Evolutionary conservation across 2,797 vertebrate genomes (phyloP), one percentile per base, ranked within the genome.

Genomic region (Etheostoma perlongum): DNA sequence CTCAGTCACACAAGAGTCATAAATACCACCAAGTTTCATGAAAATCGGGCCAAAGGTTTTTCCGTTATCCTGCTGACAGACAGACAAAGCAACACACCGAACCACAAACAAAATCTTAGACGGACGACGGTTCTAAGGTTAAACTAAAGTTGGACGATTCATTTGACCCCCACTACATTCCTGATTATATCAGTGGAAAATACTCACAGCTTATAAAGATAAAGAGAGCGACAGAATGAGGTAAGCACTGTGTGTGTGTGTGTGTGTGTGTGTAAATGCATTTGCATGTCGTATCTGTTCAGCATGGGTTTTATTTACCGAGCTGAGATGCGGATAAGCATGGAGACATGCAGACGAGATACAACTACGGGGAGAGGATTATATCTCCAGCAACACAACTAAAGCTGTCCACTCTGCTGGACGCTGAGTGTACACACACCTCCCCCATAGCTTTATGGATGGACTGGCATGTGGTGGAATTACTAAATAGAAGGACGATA

Each of bases 351-450:
- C 25, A 54, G 70, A 78, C 42, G 14, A 67, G 74, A 84, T 72
- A 77, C 57, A 66, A 71, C 61, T 68, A 64, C 4, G 1, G 19
- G 49, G 30, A 62, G 68, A 73, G 76, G 83, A 86, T 88, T 88
- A 79, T 54, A 76, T 85, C 67, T 72, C 62, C 54, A 63, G 74
- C 71, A 75, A 67, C 78, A 71, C 25, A 21, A 59, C 52, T 72
- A 82, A 74, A 88, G 65, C 88, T 67, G 80, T 78, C 70, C 77
- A 64, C 65, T 84, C 74, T 57, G 70, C 67, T 85, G 74, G 64
- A 76, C 65, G 42, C 42, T 15, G 40, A 51, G 61, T 18, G 54
- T 14, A 52, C 62, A 53, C 15, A 12, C 68, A 76, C 69, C 69
- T 79, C 69, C 81, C 82, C 79, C 66, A 69, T 44, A 27, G 69